Evolutionary conservation across 2,797 vertebrate species (phyloP), one percentile per base, ranked within the genome.

Genomic region (Alfaro cultratus): DNA sequence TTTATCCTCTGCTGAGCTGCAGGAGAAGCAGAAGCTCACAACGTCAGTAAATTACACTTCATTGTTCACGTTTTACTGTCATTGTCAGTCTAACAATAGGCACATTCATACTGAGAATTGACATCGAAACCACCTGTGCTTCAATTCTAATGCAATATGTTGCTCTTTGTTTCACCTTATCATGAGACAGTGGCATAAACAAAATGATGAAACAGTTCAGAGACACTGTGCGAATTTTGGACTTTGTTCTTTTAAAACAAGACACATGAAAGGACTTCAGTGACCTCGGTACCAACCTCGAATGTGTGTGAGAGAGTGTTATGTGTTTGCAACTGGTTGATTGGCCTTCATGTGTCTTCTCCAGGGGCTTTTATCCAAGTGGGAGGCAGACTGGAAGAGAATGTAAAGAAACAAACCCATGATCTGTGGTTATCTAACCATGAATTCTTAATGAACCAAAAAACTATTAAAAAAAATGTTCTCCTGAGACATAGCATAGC

Each of bases 191-290:
- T 57, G 71, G 74, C 70, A 85, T 72, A 78, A 72, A 75, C 75
- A 81, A 29, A 75, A 82, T 74, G 72, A 88, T 90, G 86, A 89
- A 91, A 91, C 81, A 83, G 46, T 55, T 29, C 34, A 4, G 72
- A 81, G 79, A 79, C 81, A 39, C 75, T 60, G 79, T 87, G 73
- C 76, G 45, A 74, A 87, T 84, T 82, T 77, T 62, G 70, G 75
- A 84, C 83, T 91, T 87, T 83, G 83, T 89, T 87, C 76, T 86
- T 46, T 76, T 73, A 49, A 86, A 88, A 73, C 39, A 76, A 71
- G 36, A 85, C 11, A 86, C 41, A 84, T 84, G 43, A 88, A 87
- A 87, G 80, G 43, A 18, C 39, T 29, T 0, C 23, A 0, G 21
- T 88, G 87, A 92, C 86, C 89, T 18, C 0, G n/a, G 39, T 57